Base-by-base conservation (phyloP, 2,797 vertebrate genomes). In the Tauraco hartlaubi region DNA sequence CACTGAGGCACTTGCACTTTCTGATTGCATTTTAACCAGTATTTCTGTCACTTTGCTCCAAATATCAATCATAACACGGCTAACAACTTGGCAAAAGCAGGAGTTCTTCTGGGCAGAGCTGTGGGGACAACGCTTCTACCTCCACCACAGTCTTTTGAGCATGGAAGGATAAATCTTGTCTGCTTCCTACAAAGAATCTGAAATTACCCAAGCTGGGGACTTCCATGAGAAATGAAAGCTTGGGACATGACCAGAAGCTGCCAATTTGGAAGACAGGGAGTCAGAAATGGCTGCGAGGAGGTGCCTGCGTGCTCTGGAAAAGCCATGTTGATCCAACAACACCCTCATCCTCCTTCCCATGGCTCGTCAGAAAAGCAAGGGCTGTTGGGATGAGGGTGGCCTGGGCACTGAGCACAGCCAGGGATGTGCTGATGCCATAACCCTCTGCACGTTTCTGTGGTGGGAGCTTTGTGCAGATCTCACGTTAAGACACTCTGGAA, bases 11-110 rank as follows among this genome's bases (percentile, higher is more conserved):
- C 90, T 91, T 66, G 54, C 76, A 54, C 12, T 52, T 93, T 90
- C 94, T 85, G 59, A n/a, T 66, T 58, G 49, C 76, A 25, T 54
- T 86, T 90, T 96, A 97, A 96, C 95, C 66, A 93, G 16, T 41
- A 31, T 82, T 94, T 83, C 89, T 84, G 76, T 85, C 77, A 37
- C 93, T 93, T 85, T 48, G 49, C 79, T 91, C 82, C 9, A 59
- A 86, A 91, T 76, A 89, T 80, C 6, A 2, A 71, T 86, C 21
- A 0, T 86, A 86, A 64, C 80, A 71, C 67, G 0, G 52, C 97
- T 97, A 97, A 96, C 95, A 87, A 16, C 79, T 46, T 79, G 76
- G 37, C 74, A 29, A 68, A 68, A 93, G 62, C 81, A 67, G 71
- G 26, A 93, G 21, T 76, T 75, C 62, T 92, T 79, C 54, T 56